Base-by-base conservation (phyloP, 2,888 invertebrate genomes). In the Chymomyza procnemis region DNA sequence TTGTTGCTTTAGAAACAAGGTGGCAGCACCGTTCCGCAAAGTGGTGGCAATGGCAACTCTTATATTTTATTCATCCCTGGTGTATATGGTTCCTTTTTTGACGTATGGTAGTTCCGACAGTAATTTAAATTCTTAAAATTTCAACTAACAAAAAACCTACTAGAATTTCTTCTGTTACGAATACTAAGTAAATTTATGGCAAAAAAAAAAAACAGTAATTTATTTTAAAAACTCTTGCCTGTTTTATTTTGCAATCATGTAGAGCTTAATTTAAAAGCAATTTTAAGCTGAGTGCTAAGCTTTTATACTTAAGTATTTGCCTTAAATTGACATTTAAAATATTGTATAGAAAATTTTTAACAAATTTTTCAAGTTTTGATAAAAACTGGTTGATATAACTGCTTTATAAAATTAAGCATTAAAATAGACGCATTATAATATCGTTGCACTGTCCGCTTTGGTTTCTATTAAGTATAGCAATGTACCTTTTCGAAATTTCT, bases 201-300 rank as follows among this genome's bases (percentile, higher is more conserved):
- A 9, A 9, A 18, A 34, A 14, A 50, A 50, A 50, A 0, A 14
- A 50, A 18, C 50, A 16, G 4, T 8, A 50, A 2, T 1, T 50
- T 50, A 50, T 19, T 50, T 50, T 19, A 50, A 50, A 19, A 50
- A 18, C 50, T 16, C 19, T 50, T 50, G 50, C 50, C 5, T 50
- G 50, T 18, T 16, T 1, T 50, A 59, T 41, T 41, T 41, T 41
- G 34, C 34, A 3, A 12, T 41, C 34, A 12, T 26, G 26, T 26
- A 0, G 26, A 26, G 26, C 26, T 26, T 26, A 26, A 26, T 41
- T 58, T 48, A 30, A 67, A 78, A 79, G 78, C 80, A 71, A 67
- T 77, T 62, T 78, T 21, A 81, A 80, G 79, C 76, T 79, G 67
- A 64, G 21, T 73, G 75, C 66, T 78, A 77, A 74, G 71, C 78